A percentile compares a stretch with the other conserved stretches of the same genome.
Evolutionary conservation across 1,140 invertebrate genomes (phyloP).

Genomic region (Apocrypta bakeri): DNA sequence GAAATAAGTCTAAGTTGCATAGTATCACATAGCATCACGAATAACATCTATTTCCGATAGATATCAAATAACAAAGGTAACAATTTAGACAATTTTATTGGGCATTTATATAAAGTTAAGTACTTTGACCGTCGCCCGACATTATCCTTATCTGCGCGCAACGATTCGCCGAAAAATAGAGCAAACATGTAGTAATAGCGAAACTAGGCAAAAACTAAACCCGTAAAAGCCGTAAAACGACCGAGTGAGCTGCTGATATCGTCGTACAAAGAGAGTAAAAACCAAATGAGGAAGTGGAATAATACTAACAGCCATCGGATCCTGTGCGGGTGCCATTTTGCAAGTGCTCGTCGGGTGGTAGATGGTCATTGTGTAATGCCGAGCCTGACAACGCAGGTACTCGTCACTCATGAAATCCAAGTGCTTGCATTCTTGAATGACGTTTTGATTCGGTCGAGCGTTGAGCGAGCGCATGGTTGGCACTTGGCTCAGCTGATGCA

Average conservation of each 20-base stretch:
- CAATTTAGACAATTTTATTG: too few relatives aligned
- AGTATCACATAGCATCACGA: too few relatives aligned
- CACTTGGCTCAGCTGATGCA: constrained; percentile 78
- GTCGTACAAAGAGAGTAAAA: background rate
- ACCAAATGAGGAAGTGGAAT: background rate
- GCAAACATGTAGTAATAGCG: background rate
- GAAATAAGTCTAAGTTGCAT: too few relatives aligned
- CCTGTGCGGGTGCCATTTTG: constrained; percentile 61
- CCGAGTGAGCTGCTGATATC: background rate
- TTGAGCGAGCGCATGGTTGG: constrained; percentile 79
- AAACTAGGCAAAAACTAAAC: background rate
- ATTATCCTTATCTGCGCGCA: too few relatives aligned
- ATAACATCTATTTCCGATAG: too few relatives aligned
- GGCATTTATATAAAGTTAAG: too few relatives aligned
- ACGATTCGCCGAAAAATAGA: background rate
- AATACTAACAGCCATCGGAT: constrained; percentile 69
- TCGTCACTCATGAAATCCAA: constrained; percentile 76
- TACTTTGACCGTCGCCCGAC: too few relatives aligned
- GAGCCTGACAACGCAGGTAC: constrained; percentile 82
- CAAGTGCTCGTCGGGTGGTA: constrained; percentile 51
- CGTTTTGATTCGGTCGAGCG: constrained; percentile 77
- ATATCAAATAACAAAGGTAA: too few relatives aligned
- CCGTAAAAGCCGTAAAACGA: background rate
- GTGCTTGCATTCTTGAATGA: constrained; percentile 78
- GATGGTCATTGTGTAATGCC: constrained; percentile 76